Evolutionary conservation across 2,888 invertebrate genomes (phyloP).

Genomic region (Leptinotarsa rubiginosa): DNA sequence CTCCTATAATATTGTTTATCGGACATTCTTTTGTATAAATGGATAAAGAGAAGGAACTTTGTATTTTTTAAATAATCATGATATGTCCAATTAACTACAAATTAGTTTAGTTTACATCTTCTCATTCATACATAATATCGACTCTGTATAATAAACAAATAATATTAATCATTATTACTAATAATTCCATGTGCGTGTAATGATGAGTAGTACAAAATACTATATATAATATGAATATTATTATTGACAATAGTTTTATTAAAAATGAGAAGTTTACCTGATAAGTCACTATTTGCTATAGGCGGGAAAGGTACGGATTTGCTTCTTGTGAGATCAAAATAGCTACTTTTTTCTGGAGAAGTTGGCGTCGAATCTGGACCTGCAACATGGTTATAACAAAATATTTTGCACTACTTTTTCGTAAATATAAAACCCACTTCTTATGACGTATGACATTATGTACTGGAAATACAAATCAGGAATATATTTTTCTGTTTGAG

Average conservation of each 20-base stretch:
- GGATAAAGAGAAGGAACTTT: too few relatives aligned
- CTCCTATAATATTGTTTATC: too few relatives aligned
- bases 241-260: not conserved
- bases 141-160: too few relatives aligned
- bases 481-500: not conserved
- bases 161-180: too few relatives aligned
- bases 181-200: too few relatives aligned
- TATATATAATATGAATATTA: too few relatives aligned
- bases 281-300: slow-evolving; percentile 47
- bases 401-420: not conserved
- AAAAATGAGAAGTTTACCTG: slow-evolving; percentile 48
- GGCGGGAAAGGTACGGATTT: slow-evolving; percentile 62
- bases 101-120: too few relatives aligned
- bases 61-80: too few relatives aligned
- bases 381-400: slow-evolving; percentile 33
- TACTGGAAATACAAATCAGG: not conserved
- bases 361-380: slow-evolving; percentile 60
- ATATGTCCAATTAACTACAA: too few relatives aligned
- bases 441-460: not conserved
- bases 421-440: slow-evolving; percentile 3
- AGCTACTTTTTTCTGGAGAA: slow-evolving; percentile 62
- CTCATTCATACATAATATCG: too few relatives aligned
- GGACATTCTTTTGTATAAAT: too few relatives aligned
- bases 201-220: too few relatives aligned
- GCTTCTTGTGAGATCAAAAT: slow-evolving; percentile 65